These are phyloP conservation scores for Aphodius granarius DNA, from an alignment of 2,888 invertebrate genomes.

Conservation along the genomic window DNA sequence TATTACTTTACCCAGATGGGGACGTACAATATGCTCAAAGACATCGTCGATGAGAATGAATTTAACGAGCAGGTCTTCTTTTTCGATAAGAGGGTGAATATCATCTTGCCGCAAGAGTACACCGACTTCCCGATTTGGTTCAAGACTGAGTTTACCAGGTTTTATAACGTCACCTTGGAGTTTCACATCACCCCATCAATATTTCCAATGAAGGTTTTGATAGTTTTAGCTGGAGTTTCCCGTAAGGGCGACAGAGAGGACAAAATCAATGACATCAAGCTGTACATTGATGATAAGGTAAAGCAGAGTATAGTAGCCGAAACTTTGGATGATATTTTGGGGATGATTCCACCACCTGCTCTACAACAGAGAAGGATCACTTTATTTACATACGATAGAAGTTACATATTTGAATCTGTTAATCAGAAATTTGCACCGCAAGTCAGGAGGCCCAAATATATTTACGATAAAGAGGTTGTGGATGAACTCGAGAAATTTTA, in stretches of 20 bases:
- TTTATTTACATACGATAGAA: conserved; percentile 34
- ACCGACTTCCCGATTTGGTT: conserved; percentile 30
- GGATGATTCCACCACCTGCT: conserved; percentile 18
- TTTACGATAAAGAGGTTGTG: conserved; percentile 38
- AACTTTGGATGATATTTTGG: conserved; percentile 31
- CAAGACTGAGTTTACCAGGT: conserved; percentile 18
- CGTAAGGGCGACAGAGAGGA: conserved; percentile 10
- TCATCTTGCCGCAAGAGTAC: conserved; percentile 28
- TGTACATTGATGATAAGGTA: conserved; percentile 32
- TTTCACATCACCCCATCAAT: conserved; percentile 28
- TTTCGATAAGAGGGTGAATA: conserved; percentile 29
- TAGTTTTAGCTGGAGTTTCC: conserved; percentile 23
- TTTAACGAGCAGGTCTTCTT: conserved; percentile 26
- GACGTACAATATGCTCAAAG: conserved; percentile 20
- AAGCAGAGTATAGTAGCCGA: conserved; percentile 35
- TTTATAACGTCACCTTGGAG: conserved; percentile 17
- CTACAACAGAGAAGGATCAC: conserved; percentile 13
- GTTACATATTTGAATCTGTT: conserved; percentile 41
- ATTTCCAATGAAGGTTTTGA: conserved; percentile 24
- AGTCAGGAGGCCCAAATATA: conserved; percentile 35
- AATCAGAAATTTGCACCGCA: conserved; percentile 35
- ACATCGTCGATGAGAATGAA: conserved; percentile 17
- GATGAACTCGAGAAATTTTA: conserved; percentile 41
- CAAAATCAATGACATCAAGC: conserved; percentile 26
- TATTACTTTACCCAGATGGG: conserved; percentile 32